Conservation (phyloP, 2,113 vertebrate genomes). For the Stictonetta naevosa region DNA sequence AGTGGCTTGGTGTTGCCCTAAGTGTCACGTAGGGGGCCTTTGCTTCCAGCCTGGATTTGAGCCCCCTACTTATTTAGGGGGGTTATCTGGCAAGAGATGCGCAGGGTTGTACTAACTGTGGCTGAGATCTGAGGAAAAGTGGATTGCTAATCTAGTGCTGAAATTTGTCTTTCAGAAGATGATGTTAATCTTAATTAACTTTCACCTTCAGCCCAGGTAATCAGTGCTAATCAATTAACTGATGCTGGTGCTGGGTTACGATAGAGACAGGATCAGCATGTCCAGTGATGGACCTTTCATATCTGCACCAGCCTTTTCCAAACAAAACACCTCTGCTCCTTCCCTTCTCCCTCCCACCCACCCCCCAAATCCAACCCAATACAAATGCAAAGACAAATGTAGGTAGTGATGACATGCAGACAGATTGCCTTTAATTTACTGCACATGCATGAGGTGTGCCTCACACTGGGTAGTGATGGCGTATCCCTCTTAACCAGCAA, state of each 20-base stretch:
- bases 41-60: background rate
- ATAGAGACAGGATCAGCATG: background rate
- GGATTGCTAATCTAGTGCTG: background rate
- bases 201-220: background rate
- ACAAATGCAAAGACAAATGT: background rate
- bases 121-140: background rate
- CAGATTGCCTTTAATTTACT: background rate
- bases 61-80: too few species aligned
- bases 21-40: background rate
- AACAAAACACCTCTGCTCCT: background rate
- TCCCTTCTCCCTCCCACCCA: too few species aligned
- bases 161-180: background rate
- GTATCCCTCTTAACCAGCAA: background rate
- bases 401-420: background rate
- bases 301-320: background rate
- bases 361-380: background rate
- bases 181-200: background rate
- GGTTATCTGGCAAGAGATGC: background rate
- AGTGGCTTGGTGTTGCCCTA: background rate
- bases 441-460: accelerated
- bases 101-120: accelerated
- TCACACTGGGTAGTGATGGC: background rate
- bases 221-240: constrained; percentile 16
- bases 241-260: background rate
- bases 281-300: accelerated